Percentiles rank a stretch among this genome's conserved stretches.
phyloP scores from a whole-genome alignment of 2,888 invertebrate genomes.

The Orchesellides sinensis region DNA sequence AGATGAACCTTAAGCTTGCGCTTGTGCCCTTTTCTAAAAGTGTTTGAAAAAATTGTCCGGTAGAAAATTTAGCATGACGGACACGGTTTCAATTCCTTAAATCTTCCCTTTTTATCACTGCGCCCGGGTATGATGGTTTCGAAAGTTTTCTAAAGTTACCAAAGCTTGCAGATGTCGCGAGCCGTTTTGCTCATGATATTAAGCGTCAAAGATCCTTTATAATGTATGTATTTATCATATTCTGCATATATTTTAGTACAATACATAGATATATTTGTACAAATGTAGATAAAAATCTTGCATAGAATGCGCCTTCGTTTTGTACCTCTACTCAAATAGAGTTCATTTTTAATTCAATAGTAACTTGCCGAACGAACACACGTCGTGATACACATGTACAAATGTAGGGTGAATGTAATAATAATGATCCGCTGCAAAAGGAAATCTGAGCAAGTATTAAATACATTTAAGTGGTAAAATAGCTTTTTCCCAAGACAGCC shows the following conservation, averaged over 20 bases:
- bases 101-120: constrained; percentile 59
- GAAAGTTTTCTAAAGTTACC: constrained; percentile 22
- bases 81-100: constrained; percentile 71
- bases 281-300: constrained; percentile 30
- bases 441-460: constrained; percentile 64
- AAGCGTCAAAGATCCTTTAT: not conserved
- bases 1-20: constrained; percentile 45
- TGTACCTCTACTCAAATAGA: not conserved
- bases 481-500: constrained; percentile 70
- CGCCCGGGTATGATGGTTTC: constrained; percentile 32
- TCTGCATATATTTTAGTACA: not conserved
- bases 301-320: not conserved
- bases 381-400: constrained; percentile 30
- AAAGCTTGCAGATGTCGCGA: constrained; percentile 72
- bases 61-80: constrained; percentile 73
- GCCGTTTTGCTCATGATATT: constrained; percentile 60
- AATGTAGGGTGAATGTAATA: constrained; percentile 22
- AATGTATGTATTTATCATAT: not conserved
- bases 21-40: constrained; percentile 60
- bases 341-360: constrained; percentile 26
- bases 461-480: constrained; percentile 67
- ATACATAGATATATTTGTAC: not conserved
- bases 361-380: constrained; percentile 55
- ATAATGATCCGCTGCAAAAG: constrained; percentile 55
- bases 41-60: constrained; percentile 68